A percentile compares a stretch with the other conserved stretches of the same genome.
Conservation (phyloP, 2,888 invertebrate species). For the Colostygia pectinataria region DNA sequence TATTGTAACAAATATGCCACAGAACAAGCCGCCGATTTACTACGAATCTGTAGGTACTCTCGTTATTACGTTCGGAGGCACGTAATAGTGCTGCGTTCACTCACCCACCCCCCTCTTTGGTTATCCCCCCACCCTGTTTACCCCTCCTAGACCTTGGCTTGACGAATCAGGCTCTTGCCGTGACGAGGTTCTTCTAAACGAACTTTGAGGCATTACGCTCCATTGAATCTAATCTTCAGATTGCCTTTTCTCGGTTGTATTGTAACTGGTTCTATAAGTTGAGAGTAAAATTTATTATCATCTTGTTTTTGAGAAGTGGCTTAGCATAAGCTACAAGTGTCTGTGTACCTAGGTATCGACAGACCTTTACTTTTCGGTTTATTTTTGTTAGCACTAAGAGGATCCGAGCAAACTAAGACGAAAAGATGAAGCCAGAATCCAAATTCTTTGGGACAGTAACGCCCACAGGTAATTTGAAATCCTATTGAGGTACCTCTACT, state of each 20-base stretch:
- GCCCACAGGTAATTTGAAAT: too few species aligned
- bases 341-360: too few species aligned
- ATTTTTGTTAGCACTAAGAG: too few species aligned
- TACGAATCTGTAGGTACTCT: constrained; percentile 62
- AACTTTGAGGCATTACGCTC: constrained; percentile 53
- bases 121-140: constrained; percentile 12
- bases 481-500: too few species aligned
- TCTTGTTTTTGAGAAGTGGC: too few species aligned
- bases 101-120: constrained; percentile 39
- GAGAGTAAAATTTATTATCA: neutral
- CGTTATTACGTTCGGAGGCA: constrained; percentile 63
- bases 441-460: too few species aligned
- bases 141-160: constrained; percentile 38
- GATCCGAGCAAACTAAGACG: too few species aligned
- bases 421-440: too few species aligned
- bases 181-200: constrained; percentile 50
- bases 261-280: constrained; percentile 12
- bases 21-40: constrained; percentile 64
- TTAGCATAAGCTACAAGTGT: too few species aligned
- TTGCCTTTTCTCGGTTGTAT: constrained; percentile 25
- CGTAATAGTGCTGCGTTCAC: constrained; percentile 65
- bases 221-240: constrained; percentile 42
- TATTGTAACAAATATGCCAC: too few species aligned
- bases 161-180: constrained; percentile 65
- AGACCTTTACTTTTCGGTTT: too few species aligned